Base-by-base conservation (phyloP, 2,113 vertebrate genomes). In the Myiagra hebetior region DNA sequence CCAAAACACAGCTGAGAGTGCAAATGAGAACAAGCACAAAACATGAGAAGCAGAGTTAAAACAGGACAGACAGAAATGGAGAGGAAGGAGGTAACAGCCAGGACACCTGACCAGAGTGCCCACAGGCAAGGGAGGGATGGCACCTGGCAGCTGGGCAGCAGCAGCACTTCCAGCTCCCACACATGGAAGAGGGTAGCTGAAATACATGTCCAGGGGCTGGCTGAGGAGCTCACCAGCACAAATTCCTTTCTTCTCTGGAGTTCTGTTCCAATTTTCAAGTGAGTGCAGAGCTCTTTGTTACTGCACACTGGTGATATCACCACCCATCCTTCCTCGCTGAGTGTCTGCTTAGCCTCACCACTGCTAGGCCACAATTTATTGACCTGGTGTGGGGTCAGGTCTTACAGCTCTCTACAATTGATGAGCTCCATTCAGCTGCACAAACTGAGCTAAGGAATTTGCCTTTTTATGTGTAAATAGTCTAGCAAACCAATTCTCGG, bases 161-260 rank as follows among this genome's bases (percentile, higher is more conserved):
- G 68, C 65, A 90, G 33, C 42, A 35, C 57, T 70, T 49, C 31
- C 62, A 39, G 23, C 2, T 60, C 44, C 63, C 24, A 4, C 26
- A 31, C 2, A 15, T 31, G 50, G 33, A 62, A 63, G 16, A 6
- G 7, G 10, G 3, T 1, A 49, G 24, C 46, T 49, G 19, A 50
- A 84, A 52, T 44, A 65, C 50, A 10, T 0, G 0, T 20, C 27
- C 33, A 6, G 2, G 5, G 2, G 12, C 30, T 55, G 52, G 15
- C 0, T 64, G 24, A 65, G 15, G 33, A 69, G 12, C 23, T 53
- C 55, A 52, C 11, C 49, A 57, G 10, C 33, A 10, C 15, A 21
- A 42, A 37, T 59, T 20, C 21, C 15, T 52, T 83, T 53, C 41
- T 65, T 89, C 33, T 72, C 62, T 39, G 22, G 27, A 78, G 69